Evolutionary conservation across 2,797 vertebrate species (phyloP), one percentile per base, ranked within the genome.

Genomic region (Potorous gilbertii): DNA sequence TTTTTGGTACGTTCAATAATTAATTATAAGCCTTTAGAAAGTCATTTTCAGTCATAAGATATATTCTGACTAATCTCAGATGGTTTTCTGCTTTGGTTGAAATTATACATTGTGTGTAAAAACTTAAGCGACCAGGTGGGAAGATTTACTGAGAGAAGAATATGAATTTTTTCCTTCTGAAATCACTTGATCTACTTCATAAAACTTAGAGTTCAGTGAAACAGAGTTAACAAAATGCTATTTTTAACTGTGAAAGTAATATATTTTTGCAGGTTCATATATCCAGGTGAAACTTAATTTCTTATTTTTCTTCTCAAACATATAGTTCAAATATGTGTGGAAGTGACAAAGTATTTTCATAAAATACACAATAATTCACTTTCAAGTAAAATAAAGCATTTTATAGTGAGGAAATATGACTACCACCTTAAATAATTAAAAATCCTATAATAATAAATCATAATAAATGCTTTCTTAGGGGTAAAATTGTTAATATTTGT

Each of bases 171-270:
- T 87, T 28, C 21, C 40, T 46, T 50, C 24, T 87, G 74, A 18
- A 87, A 46, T 87, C 21, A 2, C 24, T 87, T 27, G 40, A 50
- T 24, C 18, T 50, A 3, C 74, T 87, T 87, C 74, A 50, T 50
- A 24, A 27, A 24, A 87, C 40, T 87, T 87, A 50, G 40, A 50
- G 66, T 28, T 87, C 74, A 87, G 21, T 46, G 74, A 9, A 50
- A 27, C 21, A 27, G 40, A 81, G n/a, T 81, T 50, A 27, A 24
- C 2, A 50, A 46, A 87, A 87, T 87, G 2, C 40, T 50, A 50
- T 74, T 94, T 50, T 90, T 6, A 93, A 55, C 28, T 94, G 90
- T 90, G 50, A 74, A 90, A 93, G 74, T 56, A 90, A 91, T 50
- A 66, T 27, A 4, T 56, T 87, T 40, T n/a, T 54, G 92, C 93